Evolutionary conservation across 1,140 invertebrate species (phyloP), one percentile per base, ranked within the genome.

Genomic region (Calliphora vicina): DNA sequence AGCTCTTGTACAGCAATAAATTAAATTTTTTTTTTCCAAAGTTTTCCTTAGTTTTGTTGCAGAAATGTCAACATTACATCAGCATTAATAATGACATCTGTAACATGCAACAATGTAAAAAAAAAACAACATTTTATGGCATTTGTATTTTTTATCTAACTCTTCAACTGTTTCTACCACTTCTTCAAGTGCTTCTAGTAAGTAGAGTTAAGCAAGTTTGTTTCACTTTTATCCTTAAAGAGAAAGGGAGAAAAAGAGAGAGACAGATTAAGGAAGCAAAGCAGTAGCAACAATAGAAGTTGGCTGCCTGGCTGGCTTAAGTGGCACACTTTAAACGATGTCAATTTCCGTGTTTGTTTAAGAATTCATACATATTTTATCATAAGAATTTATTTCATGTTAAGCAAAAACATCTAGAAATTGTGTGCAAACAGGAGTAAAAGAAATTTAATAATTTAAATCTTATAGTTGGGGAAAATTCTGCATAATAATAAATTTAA

Each of bases 301-400:
- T 67, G 6, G n/a, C n/a, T n/a, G n/a, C n/a, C n/a, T n/a, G n/a
- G n/a, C n/a, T n/a, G n/a, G 9, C 61, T 67, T 67, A 67, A 67
- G 61, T 67, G 61, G 61, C 9, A 67, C 61, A 67, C 61, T 67
- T 67, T 67, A 67, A 67, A 67, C 61, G 61, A 23, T 67, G 61
- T 23, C n/a, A 67, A 67, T 67, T 67, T 67, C 61, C 61, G 20
- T 67, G 61, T 67, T 67, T 67, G n/a, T 67, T 25, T 67, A 67
- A 67, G 20, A 67, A 25, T 20, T 25, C n/a, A 67, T 67, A 25
- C 4, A 23, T 12, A 67, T 23, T 67, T 67, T 67, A 50, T 50
- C 45, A 50, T 50, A 50, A 50, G 45, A 50, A n/a, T 50, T 50
- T 50, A n/a, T 1, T 50, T 50, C 6, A 10, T 8, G 35, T 10